phyloP scores from a whole-genome alignment of 2,797 vertebrate species.

The Echiichthys vipera region DNA sequence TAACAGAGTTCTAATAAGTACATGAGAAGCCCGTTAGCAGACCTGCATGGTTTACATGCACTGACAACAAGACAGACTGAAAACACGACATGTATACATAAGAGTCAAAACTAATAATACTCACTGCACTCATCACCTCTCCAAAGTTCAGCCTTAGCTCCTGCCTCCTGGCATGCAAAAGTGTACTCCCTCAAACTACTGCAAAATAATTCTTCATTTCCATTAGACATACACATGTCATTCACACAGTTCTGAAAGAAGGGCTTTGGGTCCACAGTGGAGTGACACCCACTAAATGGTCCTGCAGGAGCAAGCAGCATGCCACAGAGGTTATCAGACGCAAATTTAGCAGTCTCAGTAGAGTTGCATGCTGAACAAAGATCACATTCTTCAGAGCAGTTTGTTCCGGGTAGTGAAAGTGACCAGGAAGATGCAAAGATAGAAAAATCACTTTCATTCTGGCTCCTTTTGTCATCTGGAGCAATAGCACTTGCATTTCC shows the following conservation, averaged over 20 bases:
- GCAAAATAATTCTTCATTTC: slow-evolving; percentile 38
- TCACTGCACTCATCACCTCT: slow-evolving; percentile 58
- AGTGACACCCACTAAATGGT: slow-evolving; percentile 48
- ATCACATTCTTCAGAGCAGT: slow-evolving; percentile 34
- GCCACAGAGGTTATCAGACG: slow-evolving; percentile 47
- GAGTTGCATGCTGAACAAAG: slow-evolving; percentile 39
- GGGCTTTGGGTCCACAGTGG: slow-evolving; percentile 39
- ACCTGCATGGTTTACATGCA: slow-evolving; percentile 29
- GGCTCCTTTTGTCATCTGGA: slow-evolving; percentile 4
- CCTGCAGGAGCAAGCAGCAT: slow-evolving; percentile 39
- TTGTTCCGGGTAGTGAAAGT: slow-evolving; percentile 34
- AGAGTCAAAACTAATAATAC: slow-evolving; percentile 24
- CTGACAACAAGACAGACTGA: slow-evolving; percentile 21
- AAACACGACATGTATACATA: slow-evolving; percentile 15
- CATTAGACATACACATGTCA: slow-evolving; percentile 55
- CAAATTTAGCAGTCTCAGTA: slow-evolving; percentile 23
- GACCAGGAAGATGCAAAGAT: slow-evolving; percentile 37
- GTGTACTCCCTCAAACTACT: slow-evolving; percentile 41
- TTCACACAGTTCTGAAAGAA: slow-evolving; percentile 60
- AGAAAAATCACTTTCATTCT: slow-evolving; percentile 14
- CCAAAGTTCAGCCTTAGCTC: slow-evolving; percentile 48
- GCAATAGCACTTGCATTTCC: background rate
- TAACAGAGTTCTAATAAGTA: slow-evolving; percentile 22
- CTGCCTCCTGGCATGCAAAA: slow-evolving; percentile 54
- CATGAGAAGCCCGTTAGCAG: slow-evolving; percentile 27